Evolutionary conservation across 2,113 vertebrate genomes (phyloP).

Genomic region (Boleophthalmus pectinirostris): DNA sequence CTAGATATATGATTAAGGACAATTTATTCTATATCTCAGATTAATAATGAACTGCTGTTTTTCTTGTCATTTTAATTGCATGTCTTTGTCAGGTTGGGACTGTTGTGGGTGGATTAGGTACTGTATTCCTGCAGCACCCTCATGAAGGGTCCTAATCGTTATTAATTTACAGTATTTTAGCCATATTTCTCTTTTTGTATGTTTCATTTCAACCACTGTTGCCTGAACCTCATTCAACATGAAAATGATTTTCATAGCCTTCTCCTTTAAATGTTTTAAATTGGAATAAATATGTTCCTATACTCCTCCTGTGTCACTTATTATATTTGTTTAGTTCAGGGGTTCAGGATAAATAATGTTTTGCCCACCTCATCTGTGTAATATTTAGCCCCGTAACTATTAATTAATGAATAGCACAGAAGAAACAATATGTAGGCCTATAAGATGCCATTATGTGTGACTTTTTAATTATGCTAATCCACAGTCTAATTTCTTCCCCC

Average conservation of each 20-base stretch:
- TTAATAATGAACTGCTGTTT: conserved; percentile 80
- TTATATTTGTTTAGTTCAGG: neutral
- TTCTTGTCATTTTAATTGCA: conserved; percentile 78
- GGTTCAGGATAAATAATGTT: too few relatives aligned
- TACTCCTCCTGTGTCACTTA: conserved; percentile 56
- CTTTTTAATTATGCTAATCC: too few relatives aligned
- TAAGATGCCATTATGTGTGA: too few relatives aligned
- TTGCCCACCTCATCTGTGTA: neutral
- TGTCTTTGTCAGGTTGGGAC: conserved; percentile 72
- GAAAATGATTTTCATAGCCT: conserved; percentile 84
- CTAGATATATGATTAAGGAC: conserved; percentile 68
- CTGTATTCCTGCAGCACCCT: conserved; percentile 65
- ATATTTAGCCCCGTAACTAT: too few relatives aligned
- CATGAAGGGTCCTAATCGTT: conserved; percentile 66
- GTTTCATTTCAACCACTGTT: conserved; percentile 85
- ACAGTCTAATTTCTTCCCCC: too few relatives aligned
- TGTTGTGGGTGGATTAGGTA: conserved; percentile 61
- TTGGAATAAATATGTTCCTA: conserved; percentile 84
- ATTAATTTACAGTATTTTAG: conserved; percentile 82
- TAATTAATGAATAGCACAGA: too few relatives aligned
- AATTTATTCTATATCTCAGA: conserved; percentile 79
- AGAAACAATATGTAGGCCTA: too few relatives aligned
- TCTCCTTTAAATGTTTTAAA: conserved; percentile 85
- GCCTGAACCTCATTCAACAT: conserved; percentile 85
- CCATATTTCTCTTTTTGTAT: conserved; percentile 77